Evolutionary conservation across 2,797 vertebrate genomes (phyloP).

Genomic region (Lepus townsendii): DNA sequence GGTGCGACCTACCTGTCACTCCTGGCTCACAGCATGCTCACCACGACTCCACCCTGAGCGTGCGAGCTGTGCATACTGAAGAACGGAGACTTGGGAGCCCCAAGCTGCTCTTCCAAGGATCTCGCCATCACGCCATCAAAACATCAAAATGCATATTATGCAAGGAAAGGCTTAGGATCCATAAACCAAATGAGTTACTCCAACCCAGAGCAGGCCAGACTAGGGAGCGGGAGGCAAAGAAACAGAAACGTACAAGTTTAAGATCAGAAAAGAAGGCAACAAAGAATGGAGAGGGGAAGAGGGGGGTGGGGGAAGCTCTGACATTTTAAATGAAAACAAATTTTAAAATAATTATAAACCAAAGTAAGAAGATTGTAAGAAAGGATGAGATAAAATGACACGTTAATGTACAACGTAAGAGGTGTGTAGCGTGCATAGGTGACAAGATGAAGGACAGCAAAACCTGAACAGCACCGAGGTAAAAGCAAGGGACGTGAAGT

Average conservation of each 20-base stretch:
- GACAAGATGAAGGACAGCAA: no score
- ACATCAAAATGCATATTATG: not conserved
- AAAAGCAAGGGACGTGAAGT: no score
- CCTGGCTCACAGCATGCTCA: not conserved
- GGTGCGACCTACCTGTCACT: not conserved
- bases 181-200: not conserved
- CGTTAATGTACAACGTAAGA: not conserved
- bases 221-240: not conserved
- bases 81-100: not conserved
- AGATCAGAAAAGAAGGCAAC: not conserved
- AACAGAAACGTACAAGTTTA: not conserved
- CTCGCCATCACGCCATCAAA: not conserved
- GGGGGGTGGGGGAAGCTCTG: not conserved
- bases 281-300: not conserved
- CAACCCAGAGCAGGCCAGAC: not conserved
- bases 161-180: not conserved
- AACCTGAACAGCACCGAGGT: no score
- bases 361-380: conserved; percentile 2
- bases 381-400: conserved; percentile 6
- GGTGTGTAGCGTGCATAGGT: not conserved
- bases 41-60: not conserved
- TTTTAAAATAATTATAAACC: not conserved
- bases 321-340: not conserved
- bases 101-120: conserved; percentile 8
- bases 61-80: not conserved